Evolutionary conservation across 2,113 vertebrate species (phyloP).

Genomic region (Etheostoma spectabile): DNA sequence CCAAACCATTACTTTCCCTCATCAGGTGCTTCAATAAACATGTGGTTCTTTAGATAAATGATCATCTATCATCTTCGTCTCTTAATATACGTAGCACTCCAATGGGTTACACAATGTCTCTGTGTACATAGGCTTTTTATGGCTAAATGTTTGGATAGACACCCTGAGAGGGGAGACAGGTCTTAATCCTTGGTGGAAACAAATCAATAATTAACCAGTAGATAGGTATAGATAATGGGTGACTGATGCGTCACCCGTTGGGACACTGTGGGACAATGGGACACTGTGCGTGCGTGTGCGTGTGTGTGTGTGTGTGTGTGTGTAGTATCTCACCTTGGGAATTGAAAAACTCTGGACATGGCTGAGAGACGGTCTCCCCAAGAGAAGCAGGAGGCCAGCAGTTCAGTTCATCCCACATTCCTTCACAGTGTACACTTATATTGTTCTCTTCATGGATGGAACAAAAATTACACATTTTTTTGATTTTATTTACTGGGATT

Average conservation of each 20-base stretch:
- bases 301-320: background rate
- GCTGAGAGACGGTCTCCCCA: conserved; percentile 86
- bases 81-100: background rate
- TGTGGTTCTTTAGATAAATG: conserved; percentile 2
- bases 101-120: background rate
- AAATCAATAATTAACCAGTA: conserved; percentile 59
- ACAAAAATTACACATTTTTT: background rate
- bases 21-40: background rate
- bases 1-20: background rate
- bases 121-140: conserved; percentile 44
- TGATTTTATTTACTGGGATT: background rate
- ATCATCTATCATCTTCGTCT: conserved; percentile 21
- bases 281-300: background rate
- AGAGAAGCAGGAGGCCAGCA: conserved; percentile 89
- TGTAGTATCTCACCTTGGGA: conserved; percentile 73
- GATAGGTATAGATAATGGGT: conserved; percentile 20
- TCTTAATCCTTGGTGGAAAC: conserved; percentile 39
- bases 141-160: conserved; percentile 38
- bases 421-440: conserved; percentile 79
- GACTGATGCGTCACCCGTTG: background rate
- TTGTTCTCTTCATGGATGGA: conserved; percentile 38
- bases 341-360: conserved; percentile 88
- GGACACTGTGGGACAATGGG: no score
- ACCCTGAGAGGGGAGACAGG: conserved; percentile 17
- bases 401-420: conserved; percentile 92